phyloP scores from a whole-genome alignment of 2,797 vertebrate genomes.

The Eulemur mongoz region DNA sequence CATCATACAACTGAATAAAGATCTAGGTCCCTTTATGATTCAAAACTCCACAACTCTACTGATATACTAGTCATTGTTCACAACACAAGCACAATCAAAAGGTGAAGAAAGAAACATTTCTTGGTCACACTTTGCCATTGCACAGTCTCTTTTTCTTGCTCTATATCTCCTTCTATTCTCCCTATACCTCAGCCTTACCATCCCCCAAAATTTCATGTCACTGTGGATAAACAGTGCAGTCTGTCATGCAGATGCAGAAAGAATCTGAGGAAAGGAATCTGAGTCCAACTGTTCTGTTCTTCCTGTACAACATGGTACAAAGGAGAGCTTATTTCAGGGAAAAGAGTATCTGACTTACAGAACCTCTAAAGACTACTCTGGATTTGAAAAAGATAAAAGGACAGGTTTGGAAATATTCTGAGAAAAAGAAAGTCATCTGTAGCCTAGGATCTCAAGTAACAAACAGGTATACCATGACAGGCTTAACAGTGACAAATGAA shows the following conservation, averaged over 20 bases:
- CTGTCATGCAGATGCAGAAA: neutral
- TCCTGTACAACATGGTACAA: neutral
- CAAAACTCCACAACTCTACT: neutral
- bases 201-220: neutral
- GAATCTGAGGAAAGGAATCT: neutral
- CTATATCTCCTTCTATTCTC: neutral
- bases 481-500: neutral
- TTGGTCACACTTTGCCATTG: neutral
- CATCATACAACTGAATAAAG: neutral
- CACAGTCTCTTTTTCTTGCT: neutral
- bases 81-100: neutral
- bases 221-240: neutral
- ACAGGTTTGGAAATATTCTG: neutral
- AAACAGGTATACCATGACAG: neutral
- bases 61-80: neutral
- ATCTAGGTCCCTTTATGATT: neutral
- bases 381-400: neutral
- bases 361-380: neutral
- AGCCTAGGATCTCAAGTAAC: neutral
- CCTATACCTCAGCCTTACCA: neutral
- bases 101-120: neutral
- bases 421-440: neutral
- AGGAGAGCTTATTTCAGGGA: constrained; percentile 16
- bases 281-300: neutral
- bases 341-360: neutral